Conservation (phyloP, 2,797 vertebrate species). For the Chaetodon trifasciatus region DNA sequence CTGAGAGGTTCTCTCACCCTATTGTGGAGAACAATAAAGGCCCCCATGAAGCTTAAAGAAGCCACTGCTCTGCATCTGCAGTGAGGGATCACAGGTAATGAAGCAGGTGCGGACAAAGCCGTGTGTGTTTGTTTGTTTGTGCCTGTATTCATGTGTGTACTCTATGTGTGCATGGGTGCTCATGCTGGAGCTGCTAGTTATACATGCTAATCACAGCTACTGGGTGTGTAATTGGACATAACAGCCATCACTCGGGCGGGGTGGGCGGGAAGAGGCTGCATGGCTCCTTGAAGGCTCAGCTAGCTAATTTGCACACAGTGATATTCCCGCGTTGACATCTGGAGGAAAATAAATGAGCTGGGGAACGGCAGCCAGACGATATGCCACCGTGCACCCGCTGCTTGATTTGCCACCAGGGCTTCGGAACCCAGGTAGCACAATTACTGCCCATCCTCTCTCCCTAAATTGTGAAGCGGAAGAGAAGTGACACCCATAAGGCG, state of each 20-base stretch:
- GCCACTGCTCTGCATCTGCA: constrained; percentile 34
- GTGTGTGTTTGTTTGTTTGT: constrained; percentile 38
- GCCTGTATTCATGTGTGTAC: constrained; percentile 28
- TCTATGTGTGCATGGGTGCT: constrained; percentile 30
- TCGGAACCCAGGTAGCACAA: constrained; percentile 84
- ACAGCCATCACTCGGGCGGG: constrained; percentile 77
- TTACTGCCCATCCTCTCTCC: constrained; percentile 81
- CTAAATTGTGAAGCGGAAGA: constrained; percentile 90
- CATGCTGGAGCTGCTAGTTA: constrained; percentile 67
- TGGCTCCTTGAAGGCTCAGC: constrained; percentile 79
- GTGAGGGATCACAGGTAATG: constrained; percentile 60
- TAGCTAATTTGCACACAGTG: constrained; percentile 83
- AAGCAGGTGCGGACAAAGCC: constrained; percentile 57
- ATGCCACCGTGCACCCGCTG: constrained; percentile 73
- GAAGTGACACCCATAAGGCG: constrained; percentile 90
- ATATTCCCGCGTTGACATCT: constrained; percentile 85
- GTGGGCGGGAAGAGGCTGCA: constrained; percentile 63
- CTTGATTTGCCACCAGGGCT: constrained; percentile 84
- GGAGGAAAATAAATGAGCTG: constrained; percentile 86
- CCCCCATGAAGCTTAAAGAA: constrained; percentile 53
- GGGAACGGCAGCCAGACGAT: constrained; percentile 78
- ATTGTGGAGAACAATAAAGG: constrained; percentile 41
- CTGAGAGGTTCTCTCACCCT: constrained; percentile 33
- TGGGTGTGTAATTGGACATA: constrained; percentile 86
- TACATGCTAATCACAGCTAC: constrained; percentile 76